Percentiles rank a stretch among this genome's conserved stretches.
Conservation (phyloP, 1,140 invertebrate species). For the Polypedilum vanderplanki region DNA sequence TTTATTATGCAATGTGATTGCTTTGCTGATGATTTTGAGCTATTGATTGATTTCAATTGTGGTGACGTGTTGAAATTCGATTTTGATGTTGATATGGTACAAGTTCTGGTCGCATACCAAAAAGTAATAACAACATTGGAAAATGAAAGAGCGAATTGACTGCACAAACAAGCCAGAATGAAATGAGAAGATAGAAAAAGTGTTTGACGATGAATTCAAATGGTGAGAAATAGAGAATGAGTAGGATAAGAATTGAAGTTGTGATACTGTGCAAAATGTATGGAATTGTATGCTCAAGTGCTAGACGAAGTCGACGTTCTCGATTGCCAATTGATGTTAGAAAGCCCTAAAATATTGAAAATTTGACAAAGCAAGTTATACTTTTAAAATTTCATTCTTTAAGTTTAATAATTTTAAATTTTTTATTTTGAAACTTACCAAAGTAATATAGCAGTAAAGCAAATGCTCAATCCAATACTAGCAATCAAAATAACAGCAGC, state of each 20-base stretch:
- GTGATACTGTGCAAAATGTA: slow-evolving; percentile 81
- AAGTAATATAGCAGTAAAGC: slow-evolving; percentile 75
- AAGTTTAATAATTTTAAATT: too few relatives aligned
- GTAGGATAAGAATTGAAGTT: slow-evolving; percentile 74
- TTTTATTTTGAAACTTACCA: slow-evolving; percentile 62
- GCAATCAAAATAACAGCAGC: slow-evolving; percentile 83
- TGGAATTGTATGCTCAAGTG: slow-evolving; percentile 77
- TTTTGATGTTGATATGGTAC: slow-evolving; percentile 73
- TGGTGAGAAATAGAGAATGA: slow-evolving; percentile 86
- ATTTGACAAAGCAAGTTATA: too few relatives aligned
- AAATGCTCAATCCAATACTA: slow-evolving; percentile 79
- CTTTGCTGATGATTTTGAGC: slow-evolving; percentile 42
- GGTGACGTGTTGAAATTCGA: slow-evolving; percentile 78
- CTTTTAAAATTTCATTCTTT: too few relatives aligned
- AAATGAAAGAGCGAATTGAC: slow-evolving; percentile 91
- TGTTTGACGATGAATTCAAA: slow-evolving; percentile 94
- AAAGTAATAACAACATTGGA: slow-evolving; percentile 79
- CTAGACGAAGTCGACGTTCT: slow-evolving; percentile 65
- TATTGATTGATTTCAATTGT: slow-evolving; percentile 50
- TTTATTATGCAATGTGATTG: slow-evolving; percentile 41
- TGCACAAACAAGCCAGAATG: slow-evolving; percentile 75
- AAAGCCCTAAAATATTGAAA: slow-evolving; percentile 63
- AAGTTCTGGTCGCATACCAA: slow-evolving; percentile 86
- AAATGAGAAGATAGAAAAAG: slow-evolving; percentile 79
- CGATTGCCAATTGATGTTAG: slow-evolving; percentile 78